These are phyloP conservation scores for Halocynthia roretzi DNA, from an alignment of 23 tunicate species.

Conservation along the genomic window DNA sequence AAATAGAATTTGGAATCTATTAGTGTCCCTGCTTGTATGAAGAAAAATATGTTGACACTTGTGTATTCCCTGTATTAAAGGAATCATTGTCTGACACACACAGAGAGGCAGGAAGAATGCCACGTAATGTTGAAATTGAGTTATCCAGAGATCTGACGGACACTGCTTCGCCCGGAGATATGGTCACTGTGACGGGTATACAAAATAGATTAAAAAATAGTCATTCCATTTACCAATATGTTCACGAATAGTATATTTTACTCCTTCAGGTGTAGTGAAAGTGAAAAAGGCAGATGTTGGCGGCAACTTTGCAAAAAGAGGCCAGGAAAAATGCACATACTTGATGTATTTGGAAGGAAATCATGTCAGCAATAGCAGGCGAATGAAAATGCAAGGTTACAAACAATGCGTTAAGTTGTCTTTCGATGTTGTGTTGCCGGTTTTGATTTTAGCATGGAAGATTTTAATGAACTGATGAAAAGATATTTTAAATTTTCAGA, in stretches of 20 bases:
- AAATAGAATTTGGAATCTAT: no score
- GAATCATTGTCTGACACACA: conserved; percentile 76
- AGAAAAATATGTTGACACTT: no score
- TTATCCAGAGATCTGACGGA: conserved; percentile 70
- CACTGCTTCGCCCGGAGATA: conserved; percentile 91
- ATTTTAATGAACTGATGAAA: background rate
- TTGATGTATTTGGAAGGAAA: conserved; percentile 88
- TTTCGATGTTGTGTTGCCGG: no score
- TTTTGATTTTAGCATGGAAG: no score
- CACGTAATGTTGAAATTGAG: conserved; percentile 82
- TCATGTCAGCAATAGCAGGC: conserved; percentile 75
- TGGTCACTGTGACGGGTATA: conserved; percentile 93
- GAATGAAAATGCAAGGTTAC: conserved; percentile 62
- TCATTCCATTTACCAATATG: background rate
- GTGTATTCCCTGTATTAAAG: conserved; percentile 1
- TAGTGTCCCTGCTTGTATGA: no score
- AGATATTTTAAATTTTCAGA: conserved; percentile 22
- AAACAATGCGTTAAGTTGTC: no score
- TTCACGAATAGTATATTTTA: background rate
- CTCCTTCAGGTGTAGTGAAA: conserved; percentile 55
- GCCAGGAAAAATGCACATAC: conserved; percentile 66
- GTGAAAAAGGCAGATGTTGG: conserved; percentile 80
- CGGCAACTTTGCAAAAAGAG: conserved; percentile 18
- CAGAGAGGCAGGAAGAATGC: conserved; percentile 91
- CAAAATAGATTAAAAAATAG: background rate